Conservation (phyloP, 2,113 vertebrate species). For the Poicephalus gulielmi region DNA sequence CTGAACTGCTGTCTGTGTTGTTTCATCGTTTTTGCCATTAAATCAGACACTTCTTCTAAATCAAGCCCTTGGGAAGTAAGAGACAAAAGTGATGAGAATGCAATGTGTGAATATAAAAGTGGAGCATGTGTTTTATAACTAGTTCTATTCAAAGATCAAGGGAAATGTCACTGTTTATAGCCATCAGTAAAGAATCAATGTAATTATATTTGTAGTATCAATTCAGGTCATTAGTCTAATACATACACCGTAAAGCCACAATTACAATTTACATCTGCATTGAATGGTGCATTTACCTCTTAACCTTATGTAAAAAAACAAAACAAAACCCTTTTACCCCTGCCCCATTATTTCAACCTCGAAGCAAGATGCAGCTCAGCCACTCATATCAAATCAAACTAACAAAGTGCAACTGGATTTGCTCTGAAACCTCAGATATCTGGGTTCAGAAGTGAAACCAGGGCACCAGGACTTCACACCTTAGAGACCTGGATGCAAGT, state of each 20-base stretch:
- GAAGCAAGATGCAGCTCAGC: not conserved
- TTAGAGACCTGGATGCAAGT: not conserved
- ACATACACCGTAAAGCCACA: slow-evolving; percentile 30
- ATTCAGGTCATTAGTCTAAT: slow-evolving; percentile 76
- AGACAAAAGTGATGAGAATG: slow-evolving; percentile 75
- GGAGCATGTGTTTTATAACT: slow-evolving; percentile 69
- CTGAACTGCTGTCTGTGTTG: slow-evolving; percentile 74
- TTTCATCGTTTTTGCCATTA: slow-evolving; percentile 85
- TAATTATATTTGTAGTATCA: slow-evolving; percentile 79
- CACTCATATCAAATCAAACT: not conserved
- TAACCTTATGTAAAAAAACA: not conserved
- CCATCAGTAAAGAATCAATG: slow-evolving; percentile 77
- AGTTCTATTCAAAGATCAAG: slow-evolving; percentile 78
- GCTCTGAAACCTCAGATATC: not conserved
- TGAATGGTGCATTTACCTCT: not conserved
- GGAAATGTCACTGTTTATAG: slow-evolving; percentile 79
- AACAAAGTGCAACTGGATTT: not conserved
- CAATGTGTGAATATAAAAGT: slow-evolving; percentile 68
- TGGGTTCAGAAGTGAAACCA: not conserved
- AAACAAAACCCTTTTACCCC: not conserved
- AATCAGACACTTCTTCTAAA: slow-evolving; percentile 87
- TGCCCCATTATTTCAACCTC: not conserved
- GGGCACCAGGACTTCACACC: not conserved
- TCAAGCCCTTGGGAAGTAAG: slow-evolving; percentile 78
- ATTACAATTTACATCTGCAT: slow-evolving; percentile 24